Evolutionary conservation across 30 jellyfish, hydroid and myxozoan genomes (phyloP), one percentile per base, ranked within the genome.

Genomic region (Chrysaora quinquecirrha): DNA sequence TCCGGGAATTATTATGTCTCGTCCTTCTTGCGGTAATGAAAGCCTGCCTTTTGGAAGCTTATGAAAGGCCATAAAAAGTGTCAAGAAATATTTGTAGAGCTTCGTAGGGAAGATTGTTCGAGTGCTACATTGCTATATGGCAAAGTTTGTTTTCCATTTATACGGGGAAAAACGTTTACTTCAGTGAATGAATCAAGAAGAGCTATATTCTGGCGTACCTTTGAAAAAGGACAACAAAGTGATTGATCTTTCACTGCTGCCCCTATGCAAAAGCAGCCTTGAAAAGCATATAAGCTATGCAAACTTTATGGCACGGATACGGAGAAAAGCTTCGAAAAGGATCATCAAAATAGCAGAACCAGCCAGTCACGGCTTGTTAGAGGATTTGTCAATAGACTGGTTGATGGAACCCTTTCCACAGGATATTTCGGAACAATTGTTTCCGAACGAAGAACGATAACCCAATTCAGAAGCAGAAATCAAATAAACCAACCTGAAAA

Each of bases 211-310:
- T 10, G 31, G 23, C 32, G 72, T 6, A 25, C 11, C 9, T 20
- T 58, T 58, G 72, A n/a, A 19, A 58, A 58, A 58, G 72, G 20
- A 58, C 72, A 58, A 58, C 32, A 20, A 19, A 9, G 32, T 58
- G 31, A 58, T 58, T 58, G 32, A 58, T 20, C 20, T 58, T 20
- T 19, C 32, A 58, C 72, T 58, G 9, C 23, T 58, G 23, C 58
- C 58, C 9, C 58, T 16, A 43, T 43, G 12, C 16, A 43, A 43
- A 58, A 58, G 23, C 22, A 58, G 28, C 72, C 32, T 58, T 11
- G 72, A 58, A 22, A 58, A 58, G 28, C 58, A 43, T 43, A 43
- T 43, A 6, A 16, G 16, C 12, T 9, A 16, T 16, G 58, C 58
- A 9, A 43, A 43, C 16, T 43, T 43, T 9, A 16, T 16, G 16